Conservation (phyloP, 2,888 invertebrate genomes). For the Chrysomela aeneicollis region DNA sequence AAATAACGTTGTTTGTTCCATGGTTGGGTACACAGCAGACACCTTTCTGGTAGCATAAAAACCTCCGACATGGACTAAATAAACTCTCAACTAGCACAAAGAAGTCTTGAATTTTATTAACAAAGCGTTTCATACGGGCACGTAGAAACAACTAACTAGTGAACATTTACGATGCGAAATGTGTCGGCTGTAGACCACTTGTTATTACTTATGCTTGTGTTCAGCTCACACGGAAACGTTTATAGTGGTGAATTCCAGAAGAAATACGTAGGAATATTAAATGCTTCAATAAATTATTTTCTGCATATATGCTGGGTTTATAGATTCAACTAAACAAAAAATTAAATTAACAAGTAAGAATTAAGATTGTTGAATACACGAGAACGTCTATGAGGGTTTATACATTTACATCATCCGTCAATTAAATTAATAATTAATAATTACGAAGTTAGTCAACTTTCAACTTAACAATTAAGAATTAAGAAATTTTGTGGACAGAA, state of each 20-base stretch:
- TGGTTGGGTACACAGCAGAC: slow-evolving; percentile 34
- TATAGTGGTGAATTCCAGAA: background rate
- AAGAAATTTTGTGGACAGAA: too few species aligned
- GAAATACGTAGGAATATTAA: background rate
- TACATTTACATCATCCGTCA: too few species aligned
- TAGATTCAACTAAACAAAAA: too few species aligned
- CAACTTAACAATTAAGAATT: too few species aligned
- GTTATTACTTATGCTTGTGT: background rate
- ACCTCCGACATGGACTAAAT: slow-evolving; percentile 43
- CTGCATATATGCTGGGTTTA: too few species aligned
- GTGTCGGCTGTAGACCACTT: slow-evolving; percentile 21
- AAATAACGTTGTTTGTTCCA: slow-evolving; percentile 39
- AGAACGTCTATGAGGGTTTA: too few species aligned
- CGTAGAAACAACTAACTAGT: slow-evolving; percentile 47
- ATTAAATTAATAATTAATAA: too few species aligned
- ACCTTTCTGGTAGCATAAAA: slow-evolving; percentile 36
- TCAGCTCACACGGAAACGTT: background rate
- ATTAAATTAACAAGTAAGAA: too few species aligned
- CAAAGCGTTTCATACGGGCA: slow-evolving; percentile 45
- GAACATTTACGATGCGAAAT: slow-evolving; percentile 46
- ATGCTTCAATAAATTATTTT: too few species aligned
- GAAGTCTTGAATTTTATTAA: slow-evolving; percentile 50
- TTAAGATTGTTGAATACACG: too few species aligned
- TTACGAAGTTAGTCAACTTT: too few species aligned
- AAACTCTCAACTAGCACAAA: slow-evolving; percentile 47